Conservation (phyloP, 2,888 invertebrate species). For the Dasypolia templi region DNA sequence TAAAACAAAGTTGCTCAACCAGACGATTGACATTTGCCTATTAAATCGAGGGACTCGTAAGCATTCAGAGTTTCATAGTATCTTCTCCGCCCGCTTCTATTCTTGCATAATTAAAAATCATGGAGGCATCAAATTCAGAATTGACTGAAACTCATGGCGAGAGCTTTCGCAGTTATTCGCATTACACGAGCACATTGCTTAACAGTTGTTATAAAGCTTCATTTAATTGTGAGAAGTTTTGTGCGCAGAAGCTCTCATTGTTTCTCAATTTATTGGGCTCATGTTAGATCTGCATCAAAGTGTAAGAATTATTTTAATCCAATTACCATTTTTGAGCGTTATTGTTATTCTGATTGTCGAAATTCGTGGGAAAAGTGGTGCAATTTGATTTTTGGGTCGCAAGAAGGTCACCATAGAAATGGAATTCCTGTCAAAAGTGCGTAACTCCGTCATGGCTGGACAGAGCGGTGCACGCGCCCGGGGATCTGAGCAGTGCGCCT, state of each 20-base stretch:
- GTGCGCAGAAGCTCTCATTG: conserved; percentile 70
- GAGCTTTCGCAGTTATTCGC: conserved; percentile 62
- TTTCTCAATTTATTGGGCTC: conserved; percentile 67
- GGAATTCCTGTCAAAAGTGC: conserved; percentile 65
- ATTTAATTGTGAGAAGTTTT: conserved; percentile 76
- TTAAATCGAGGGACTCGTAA: conserved; percentile 74
- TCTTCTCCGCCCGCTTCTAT: conserved; percentile 62
- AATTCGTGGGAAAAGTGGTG: conserved; percentile 61
- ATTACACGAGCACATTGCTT: conserved; percentile 67
- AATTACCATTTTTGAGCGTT: conserved; percentile 54
- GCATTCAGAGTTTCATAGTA: conserved; percentile 71
- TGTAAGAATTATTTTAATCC: conserved; percentile 45
- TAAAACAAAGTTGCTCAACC: conserved; percentile 84
- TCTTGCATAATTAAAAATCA: conserved; percentile 69
- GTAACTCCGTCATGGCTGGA: conserved; percentile 62
- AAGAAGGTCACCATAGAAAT: conserved; percentile 53
- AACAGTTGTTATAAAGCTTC: conserved; percentile 66
- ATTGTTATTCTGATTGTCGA: conserved; percentile 46
- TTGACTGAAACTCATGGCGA: conserved; percentile 44
- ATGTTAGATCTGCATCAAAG: conserved; percentile 54
- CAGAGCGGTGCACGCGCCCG: conserved; percentile 40
- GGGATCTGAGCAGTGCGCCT: conserved; percentile 59
- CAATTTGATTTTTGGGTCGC: conserved; percentile 49
- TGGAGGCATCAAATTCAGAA: conserved; percentile 15
- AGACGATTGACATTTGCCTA: conserved; percentile 86